Conservation (phyloP, 2,888 invertebrate genomes). For the Diaprepes abbreviatus region DNA sequence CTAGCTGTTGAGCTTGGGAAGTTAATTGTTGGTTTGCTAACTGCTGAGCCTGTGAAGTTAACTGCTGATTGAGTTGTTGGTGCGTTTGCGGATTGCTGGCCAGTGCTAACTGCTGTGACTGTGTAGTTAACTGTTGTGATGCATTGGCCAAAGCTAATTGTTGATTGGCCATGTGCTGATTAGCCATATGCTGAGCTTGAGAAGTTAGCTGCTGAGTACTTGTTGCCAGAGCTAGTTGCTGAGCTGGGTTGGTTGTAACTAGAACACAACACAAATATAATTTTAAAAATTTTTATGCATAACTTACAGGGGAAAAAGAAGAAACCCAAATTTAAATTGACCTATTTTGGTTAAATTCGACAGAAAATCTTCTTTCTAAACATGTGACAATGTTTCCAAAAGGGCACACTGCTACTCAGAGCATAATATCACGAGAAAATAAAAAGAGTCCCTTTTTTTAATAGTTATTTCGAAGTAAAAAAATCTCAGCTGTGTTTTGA, state of each 20-base stretch:
- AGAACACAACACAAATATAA: no score
- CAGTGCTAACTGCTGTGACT: slow-evolving; percentile 55
- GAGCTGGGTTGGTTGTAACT: slow-evolving; percentile 66
- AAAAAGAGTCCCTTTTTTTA: no score
- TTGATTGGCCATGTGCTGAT: slow-evolving; percentile 62
- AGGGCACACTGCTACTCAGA: no score
- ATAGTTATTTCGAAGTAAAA: no score
- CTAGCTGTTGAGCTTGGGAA: slow-evolving; percentile 60
- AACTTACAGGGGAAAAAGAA: no score
- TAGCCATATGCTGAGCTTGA: slow-evolving; percentile 63
- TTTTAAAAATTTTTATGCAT: no score
- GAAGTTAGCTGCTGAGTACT: slow-evolving; percentile 63
- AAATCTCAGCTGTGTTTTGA: no score
- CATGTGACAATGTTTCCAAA: no score
- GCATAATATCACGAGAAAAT: no score
- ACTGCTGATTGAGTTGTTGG: slow-evolving; percentile 55
- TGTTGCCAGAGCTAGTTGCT: slow-evolving; percentile 64
- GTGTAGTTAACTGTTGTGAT: slow-evolving; percentile 55
- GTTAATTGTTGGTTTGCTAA: slow-evolving; percentile 60
- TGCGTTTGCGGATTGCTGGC: slow-evolving; percentile 54
- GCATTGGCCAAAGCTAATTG: slow-evolving; percentile 58
- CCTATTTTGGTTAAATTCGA: no score
- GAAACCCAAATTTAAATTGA: no score
- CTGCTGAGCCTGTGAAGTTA: slow-evolving; percentile 61
- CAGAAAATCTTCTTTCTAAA: no score